Conservation (phyloP, 2,797 vertebrate genomes). For the Synaphobranchus kaupii region DNA sequence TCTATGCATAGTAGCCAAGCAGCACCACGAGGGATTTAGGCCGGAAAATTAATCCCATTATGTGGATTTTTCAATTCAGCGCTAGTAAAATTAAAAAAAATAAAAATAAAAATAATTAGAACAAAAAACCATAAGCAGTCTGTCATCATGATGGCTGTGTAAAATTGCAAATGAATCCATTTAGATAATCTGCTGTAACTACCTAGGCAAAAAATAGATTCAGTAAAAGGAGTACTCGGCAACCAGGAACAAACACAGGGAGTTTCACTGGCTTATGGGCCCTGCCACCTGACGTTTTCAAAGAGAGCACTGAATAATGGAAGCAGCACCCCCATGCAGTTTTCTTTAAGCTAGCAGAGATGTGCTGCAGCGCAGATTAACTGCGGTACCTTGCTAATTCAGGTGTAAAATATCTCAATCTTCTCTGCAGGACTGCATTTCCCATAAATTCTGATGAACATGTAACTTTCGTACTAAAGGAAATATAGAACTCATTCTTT, state of each 20-base stretch:
- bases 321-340: not conserved
- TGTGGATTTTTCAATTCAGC: slow-evolving; percentile 3
- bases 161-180: slow-evolving; percentile 16
- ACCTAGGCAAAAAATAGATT: not conserved
- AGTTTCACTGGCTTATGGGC: not conserved
- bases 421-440: not conserved
- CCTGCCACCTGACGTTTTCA: not conserved
- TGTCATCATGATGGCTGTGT: not conserved
- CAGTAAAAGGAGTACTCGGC: not conserved
- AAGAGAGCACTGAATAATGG: not conserved
- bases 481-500: not conserved
- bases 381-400: not conserved
- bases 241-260: not conserved
- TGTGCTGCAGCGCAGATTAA: not conserved
- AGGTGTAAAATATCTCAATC: not conserved
- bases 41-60: not conserved
- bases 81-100: not conserved
- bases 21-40: not conserved
- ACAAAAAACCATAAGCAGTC: not conserved
- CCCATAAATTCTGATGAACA: not conserved
- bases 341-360: not conserved
- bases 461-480: not conserved
- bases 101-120: not conserved
- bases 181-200: not conserved
- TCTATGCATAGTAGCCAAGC: not conserved